These are phyloP conservation scores for Sarotherodon lohbergeri DNA, from an alignment of 2,113 vertebrate genomes.

Conservation along the genomic window DNA sequence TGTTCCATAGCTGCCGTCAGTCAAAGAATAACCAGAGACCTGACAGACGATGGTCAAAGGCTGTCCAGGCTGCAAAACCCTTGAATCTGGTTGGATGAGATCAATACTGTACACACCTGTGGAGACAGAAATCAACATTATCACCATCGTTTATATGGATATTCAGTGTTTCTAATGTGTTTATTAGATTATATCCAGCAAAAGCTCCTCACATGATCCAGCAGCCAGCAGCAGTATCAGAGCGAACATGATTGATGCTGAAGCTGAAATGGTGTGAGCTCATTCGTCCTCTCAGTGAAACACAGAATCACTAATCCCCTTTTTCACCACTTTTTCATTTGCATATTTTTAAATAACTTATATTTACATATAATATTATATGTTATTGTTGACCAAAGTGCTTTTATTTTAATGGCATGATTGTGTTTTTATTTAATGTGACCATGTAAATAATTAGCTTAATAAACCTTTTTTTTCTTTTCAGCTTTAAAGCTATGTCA, in stretches of 20 bases:
- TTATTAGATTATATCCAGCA: accelerated
- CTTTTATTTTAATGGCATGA: background rate
- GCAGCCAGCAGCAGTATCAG: background rate
- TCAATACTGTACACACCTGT: constrained; percentile 1
- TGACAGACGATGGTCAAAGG: constrained; percentile 1
- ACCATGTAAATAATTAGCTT: background rate
- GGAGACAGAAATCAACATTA: background rate
- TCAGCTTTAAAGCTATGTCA: background rate
- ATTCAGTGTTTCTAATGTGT: background rate
- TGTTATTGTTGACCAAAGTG: background rate
- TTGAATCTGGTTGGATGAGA: background rate
- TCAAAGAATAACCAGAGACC: constrained; percentile 24
- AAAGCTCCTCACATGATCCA: background rate
- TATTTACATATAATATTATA: background rate
- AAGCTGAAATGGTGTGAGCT: background rate
- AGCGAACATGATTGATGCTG: no score
- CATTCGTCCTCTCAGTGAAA: accelerated
- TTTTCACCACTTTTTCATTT: background rate
- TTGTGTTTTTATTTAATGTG: background rate
- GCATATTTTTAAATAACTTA: background rate
- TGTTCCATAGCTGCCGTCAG: background rate
- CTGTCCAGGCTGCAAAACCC: background rate
- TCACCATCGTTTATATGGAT: accelerated
- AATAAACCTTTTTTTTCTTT: background rate
- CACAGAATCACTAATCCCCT: background rate